phyloP scores from a whole-genome alignment of 2,113 vertebrate genomes.

The Pelecanoides urinatrix region DNA sequence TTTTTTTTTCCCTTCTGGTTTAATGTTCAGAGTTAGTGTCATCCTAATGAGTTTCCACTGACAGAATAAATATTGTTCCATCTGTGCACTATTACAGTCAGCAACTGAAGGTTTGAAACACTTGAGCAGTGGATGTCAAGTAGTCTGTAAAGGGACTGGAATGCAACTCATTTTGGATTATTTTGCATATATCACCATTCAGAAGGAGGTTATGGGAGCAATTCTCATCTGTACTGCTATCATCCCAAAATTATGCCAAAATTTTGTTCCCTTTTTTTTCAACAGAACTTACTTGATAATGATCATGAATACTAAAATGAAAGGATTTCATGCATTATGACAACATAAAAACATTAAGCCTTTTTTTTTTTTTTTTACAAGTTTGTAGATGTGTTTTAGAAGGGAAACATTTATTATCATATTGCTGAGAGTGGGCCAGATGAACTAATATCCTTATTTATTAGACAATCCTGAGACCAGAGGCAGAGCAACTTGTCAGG shows the following conservation, averaged over 20 bases:
- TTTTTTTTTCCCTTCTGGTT: slow-evolving; percentile 44
- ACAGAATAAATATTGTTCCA: slow-evolving; percentile 70
- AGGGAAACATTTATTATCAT: neutral
- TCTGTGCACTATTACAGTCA: slow-evolving; percentile 62
- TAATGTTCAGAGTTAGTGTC: slow-evolving; percentile 66
- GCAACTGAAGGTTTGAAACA: slow-evolving; percentile 64
- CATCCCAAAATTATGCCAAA: slow-evolving; percentile 41
- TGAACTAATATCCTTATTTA: neutral
- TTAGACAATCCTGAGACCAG: neutral
- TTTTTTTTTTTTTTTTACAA: neutral
- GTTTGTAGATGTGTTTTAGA: slow-evolving; percentile 8
- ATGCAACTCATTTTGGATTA: slow-evolving; percentile 51
- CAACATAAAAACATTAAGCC: neutral
- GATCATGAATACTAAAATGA: neutral
- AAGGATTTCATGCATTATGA: neutral
- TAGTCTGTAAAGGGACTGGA: slow-evolving; percentile 62
- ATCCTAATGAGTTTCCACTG: slow-evolving; percentile 69
- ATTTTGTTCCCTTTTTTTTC: neutral
- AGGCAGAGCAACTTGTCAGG: neutral
- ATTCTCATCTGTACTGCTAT: slow-evolving; percentile 1
- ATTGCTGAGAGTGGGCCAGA: neutral
- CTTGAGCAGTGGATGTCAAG: slow-evolving; percentile 67
- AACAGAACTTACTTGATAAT: slow-evolving; percentile 8
- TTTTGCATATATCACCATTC: slow-evolving; percentile 68
- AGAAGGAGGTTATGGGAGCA: slow-evolving; percentile 30